phyloP scores from a whole-genome alignment of 2,113 vertebrate species.

The Triplophysa tibetana region DNA sequence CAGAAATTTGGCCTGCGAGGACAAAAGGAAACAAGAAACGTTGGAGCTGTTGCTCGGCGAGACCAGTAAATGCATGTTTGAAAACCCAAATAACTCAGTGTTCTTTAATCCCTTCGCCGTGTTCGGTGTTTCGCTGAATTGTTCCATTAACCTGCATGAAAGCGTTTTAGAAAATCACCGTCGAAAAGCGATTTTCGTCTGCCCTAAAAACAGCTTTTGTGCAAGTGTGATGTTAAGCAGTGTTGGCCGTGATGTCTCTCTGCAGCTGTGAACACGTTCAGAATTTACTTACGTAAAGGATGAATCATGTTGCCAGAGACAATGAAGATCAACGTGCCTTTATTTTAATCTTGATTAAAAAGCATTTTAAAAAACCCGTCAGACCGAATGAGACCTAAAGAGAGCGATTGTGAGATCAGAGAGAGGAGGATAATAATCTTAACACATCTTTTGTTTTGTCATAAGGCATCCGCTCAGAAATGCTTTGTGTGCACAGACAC shows the following conservation, averaged over 20 bases:
- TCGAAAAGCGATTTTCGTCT: not conserved
- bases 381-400: not conserved
- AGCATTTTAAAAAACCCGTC: not conserved
- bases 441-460: not conserved
- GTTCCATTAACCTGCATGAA: slow-evolving; percentile 33
- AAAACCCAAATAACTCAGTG: slow-evolving; percentile 3
- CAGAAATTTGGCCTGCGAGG: not conserved
- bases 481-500: not conserved
- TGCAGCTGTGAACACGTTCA: not conserved
- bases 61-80: not conserved
- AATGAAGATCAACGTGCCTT: slow-evolving; percentile 35
- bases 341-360: not conserved
- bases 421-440: no score
- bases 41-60: not conserved
- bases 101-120: slow-evolving; percentile 21
- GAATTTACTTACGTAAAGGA: slow-evolving; percentile 16
- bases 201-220: slow-evolving; percentile 16
- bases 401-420: not conserved
- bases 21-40: slow-evolving; percentile 18
- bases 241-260: not conserved
- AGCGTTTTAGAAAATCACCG: slow-evolving; percentile 17
- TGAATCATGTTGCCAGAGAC: slow-evolving; percentile 5
- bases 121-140: not conserved
- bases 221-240: not conserved
- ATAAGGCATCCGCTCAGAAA: not conserved